Evolutionary conservation across 2,797 vertebrate species (phyloP).

Genomic region (Epinephelus malabaricus): DNA sequence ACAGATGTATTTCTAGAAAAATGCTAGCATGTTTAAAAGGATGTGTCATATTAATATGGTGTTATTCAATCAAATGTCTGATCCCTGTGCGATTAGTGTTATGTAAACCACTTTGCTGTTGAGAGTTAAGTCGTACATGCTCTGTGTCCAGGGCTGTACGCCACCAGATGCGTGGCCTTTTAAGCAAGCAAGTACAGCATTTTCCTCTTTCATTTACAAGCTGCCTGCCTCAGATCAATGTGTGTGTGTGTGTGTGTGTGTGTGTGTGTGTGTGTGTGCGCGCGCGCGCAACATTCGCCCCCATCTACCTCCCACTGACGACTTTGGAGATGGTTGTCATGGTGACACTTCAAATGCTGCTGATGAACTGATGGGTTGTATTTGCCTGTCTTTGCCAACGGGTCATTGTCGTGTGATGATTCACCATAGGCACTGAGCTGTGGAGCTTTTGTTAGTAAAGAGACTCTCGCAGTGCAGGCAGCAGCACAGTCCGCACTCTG

Average conservation of each 20-base stretch:
- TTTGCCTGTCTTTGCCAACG: constrained; percentile 61
- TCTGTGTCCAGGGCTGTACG: constrained; percentile 10
- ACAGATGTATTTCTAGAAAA: background rate
- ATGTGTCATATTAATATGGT: background rate
- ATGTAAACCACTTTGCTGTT: background rate
- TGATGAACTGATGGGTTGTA: constrained; percentile 80
- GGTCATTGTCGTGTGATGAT: constrained; percentile 70
- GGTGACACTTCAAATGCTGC: constrained; percentile 88
- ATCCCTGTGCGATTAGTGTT: background rate
- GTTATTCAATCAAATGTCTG: background rate
- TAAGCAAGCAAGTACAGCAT: constrained; percentile 10
- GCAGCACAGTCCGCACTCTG: constrained; percentile 9
- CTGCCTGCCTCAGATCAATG: constrained; percentile 44
- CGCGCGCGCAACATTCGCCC: constrained; percentile 19
- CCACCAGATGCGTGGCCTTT: constrained; percentile 36
- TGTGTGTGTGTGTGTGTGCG: constrained; percentile 6
- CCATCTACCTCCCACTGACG: constrained; percentile 66
- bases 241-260: constrained; percentile 13
- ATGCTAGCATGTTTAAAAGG: background rate
- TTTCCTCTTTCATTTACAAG: constrained; percentile 45
- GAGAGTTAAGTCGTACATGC: background rate
- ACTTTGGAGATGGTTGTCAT: constrained; percentile 87
- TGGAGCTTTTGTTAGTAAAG: constrained; percentile 27
- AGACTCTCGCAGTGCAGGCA: constrained; percentile 3
- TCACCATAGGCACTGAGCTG: constrained; percentile 50